phyloP scores from a whole-genome alignment of 2,113 vertebrate species.

The Mohoua ochrocephala region DNA sequence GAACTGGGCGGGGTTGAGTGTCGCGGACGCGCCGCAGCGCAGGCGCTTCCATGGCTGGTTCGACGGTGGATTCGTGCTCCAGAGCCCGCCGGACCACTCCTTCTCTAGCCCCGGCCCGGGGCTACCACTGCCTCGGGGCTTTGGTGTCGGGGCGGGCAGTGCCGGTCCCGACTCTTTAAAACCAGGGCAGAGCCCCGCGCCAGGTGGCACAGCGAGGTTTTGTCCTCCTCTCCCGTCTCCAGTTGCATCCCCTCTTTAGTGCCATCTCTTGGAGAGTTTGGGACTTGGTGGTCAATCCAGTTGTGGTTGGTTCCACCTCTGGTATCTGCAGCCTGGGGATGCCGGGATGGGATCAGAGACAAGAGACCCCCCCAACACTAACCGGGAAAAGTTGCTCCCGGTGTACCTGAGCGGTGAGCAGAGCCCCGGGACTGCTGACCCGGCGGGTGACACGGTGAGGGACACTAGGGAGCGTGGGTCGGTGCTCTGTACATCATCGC shows the following conservation, averaged over 20 bases:
- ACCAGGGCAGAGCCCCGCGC: not conserved
- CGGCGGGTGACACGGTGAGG: rapidly evolving
- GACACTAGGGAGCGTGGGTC: rapidly evolving
- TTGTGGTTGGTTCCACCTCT: no score
- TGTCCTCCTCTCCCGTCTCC: not conserved
- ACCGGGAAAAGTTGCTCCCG: rapidly evolving
- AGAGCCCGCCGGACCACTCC: rapidly evolving
- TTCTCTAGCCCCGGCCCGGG: no score
- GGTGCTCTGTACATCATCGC: rapidly evolving
- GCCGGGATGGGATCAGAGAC: not conserved
- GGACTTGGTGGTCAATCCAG: rapidly evolving
- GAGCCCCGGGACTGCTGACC: not conserved
- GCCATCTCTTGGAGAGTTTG: not conserved
- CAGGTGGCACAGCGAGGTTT: not conserved
- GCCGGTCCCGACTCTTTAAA: not conserved
- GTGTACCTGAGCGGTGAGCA: rapidly evolving
- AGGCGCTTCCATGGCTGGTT: rapidly evolving
- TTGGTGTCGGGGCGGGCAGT: not conserved
- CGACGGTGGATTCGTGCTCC: rapidly evolving
- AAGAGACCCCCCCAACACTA: rapidly evolving
- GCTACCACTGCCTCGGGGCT: rapidly evolving
- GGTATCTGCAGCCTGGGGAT: not conserved
- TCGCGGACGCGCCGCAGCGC: rapidly evolving
- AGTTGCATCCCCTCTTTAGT: rapidly evolving
- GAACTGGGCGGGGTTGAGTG: rapidly evolving